Evolutionary conservation across 1,140 invertebrate genomes (phyloP).

Genomic region (Diploscapter pachys): DNA sequence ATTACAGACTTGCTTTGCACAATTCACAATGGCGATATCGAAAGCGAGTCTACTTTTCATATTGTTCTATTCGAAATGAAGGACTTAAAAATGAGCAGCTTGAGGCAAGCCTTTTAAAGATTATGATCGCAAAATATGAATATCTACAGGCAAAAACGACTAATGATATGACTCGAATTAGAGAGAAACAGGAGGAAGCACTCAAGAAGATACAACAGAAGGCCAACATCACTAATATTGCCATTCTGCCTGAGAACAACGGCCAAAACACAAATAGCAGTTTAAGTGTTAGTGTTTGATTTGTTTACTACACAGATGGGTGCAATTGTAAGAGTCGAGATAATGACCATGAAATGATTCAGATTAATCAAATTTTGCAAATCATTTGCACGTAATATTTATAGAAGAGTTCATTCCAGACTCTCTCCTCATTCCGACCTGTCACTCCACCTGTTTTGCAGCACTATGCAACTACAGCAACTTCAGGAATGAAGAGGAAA

Average conservation of each 20-base stretch:
- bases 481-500: too few species aligned
- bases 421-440: too few species aligned
- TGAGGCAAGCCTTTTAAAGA: background rate
- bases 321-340: too few species aligned
- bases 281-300: too few species aligned
- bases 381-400: too few species aligned
- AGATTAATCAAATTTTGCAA: too few species aligned
- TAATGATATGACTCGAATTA: constrained; percentile 12
- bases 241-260: background rate
- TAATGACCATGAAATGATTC: too few species aligned
- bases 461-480: too few species aligned
- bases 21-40: constrained; percentile 54
- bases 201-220: constrained; percentile 29
- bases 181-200: constrained; percentile 14
- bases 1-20: constrained; percentile 47
- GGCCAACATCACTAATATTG: constrained; percentile 29
- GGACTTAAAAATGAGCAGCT: constrained; percentile 19
- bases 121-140: background rate
- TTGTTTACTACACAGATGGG: too few species aligned
- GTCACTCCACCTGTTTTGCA: too few species aligned
- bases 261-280: too few species aligned
- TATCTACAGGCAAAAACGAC: constrained; percentile 22
- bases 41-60: constrained; percentile 56
- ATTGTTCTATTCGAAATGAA: constrained; percentile 48
- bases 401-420: too few species aligned